Percentiles rank a stretch among this genome's conserved stretches.
Conservation (phyloP, 2,797 vertebrate genomes). For the Synanceia verrucosa region DNA sequence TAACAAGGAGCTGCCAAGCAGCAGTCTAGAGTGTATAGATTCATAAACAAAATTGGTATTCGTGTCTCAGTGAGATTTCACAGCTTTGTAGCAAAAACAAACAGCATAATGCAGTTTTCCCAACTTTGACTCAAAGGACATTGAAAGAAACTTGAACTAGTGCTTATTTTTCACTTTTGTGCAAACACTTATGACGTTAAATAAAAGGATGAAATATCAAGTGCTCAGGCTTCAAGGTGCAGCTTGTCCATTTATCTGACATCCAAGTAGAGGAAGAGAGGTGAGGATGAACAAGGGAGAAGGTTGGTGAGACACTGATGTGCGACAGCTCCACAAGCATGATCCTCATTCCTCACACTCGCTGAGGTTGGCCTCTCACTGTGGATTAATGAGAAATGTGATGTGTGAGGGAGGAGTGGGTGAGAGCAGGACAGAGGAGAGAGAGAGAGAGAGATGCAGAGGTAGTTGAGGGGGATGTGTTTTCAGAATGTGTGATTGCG, state of each 20-base stretch:
- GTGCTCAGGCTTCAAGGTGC: constrained; percentile 14
- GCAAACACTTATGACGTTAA: constrained; percentile 1
- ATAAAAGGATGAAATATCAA: constrained; percentile 35
- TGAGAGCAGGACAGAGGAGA: constrained; percentile 66
- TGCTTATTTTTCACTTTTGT: constrained; percentile 11
- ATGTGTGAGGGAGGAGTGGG: constrained; percentile 75
- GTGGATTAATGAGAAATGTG: constrained; percentile 65
- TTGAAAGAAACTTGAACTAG: constrained; percentile 17
- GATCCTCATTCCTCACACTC: constrained; percentile 29
- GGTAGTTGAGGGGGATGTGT: constrained; percentile 69
- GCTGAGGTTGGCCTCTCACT: constrained; percentile 67
- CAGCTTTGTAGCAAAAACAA: constrained; percentile 39
- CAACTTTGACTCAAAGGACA: constrained; percentile 13
- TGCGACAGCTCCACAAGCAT: constrained; percentile 26
- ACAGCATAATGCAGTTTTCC: constrained; percentile 21
- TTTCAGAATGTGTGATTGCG: constrained; percentile 46
- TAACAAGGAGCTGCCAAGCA: constrained; percentile 41
- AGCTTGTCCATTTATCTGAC: constrained; percentile 37
- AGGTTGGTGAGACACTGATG: constrained; percentile 54
- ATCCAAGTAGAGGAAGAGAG: constrained; percentile 41
- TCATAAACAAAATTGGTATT: constrained; percentile 57
- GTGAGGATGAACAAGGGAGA: constrained; percentile 47
- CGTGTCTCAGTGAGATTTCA: constrained; percentile 34
- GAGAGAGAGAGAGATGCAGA: constrained; percentile 53
- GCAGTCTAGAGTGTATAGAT: constrained; percentile 14